Percentiles rank a stretch among this genome's conserved stretches.
These are phyloP conservation scores for Oncorhynchus tshawytscha DNA, from an alignment of 2,113 vertebrate species.

Conservation along the genomic window DNA sequence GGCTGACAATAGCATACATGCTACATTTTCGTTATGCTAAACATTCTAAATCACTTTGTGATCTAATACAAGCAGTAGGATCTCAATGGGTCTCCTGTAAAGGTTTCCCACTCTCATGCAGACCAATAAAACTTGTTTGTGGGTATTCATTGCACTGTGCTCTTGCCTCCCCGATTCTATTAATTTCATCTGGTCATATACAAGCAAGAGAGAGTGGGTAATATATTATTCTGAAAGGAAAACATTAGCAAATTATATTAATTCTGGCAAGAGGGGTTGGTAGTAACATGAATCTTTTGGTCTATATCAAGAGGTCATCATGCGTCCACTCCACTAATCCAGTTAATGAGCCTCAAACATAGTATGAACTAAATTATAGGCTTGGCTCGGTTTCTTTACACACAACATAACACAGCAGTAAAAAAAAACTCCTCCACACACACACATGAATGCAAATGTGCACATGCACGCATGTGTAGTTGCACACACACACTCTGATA, in stretches of 20 bases:
- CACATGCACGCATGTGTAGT: neutral
- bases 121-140: neutral
- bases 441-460: slow-evolving; percentile 4
- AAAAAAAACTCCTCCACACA: neutral
- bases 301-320: slow-evolving; percentile 37
- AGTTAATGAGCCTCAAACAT: slow-evolving; percentile 36
- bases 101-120: neutral
- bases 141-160: too few species aligned
- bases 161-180: neutral
- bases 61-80: too few species aligned
- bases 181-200: neutral
- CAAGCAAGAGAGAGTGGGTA: slow-evolving; percentile 3
- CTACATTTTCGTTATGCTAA: too few species aligned
- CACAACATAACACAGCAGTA: slow-evolving; percentile 1
- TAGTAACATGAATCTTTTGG: slow-evolving; percentile 39
- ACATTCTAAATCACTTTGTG: too few species aligned
- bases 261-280: slow-evolving; percentile 20
- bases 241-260: slow-evolving; percentile 40
- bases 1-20: too few species aligned
- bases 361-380: slow-evolving; percentile 34
- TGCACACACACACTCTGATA: neutral
- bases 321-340: slow-evolving; percentile 31
- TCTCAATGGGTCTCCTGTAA: too few species aligned
- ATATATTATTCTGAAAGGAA: slow-evolving; percentile 32
- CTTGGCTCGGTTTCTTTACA: slow-evolving; percentile 10